Base-by-base conservation (phyloP, 2,888 invertebrate genomes). In the Cartodere bifasciata region DNA sequence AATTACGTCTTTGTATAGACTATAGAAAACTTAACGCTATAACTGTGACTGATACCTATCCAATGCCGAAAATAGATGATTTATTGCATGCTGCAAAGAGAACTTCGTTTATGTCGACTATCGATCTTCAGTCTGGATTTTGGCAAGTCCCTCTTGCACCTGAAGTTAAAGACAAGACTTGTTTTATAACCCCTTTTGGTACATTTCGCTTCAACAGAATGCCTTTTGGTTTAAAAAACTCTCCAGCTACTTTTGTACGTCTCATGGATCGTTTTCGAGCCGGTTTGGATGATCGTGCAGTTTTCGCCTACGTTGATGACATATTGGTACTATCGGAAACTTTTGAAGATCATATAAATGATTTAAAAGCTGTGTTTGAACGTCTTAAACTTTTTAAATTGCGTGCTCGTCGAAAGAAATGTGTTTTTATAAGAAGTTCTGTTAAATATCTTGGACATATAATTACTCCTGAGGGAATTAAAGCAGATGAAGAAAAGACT, bases 11-110 rank as follows among this genome's bases (percentile, higher is more conserved):
- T 13, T 53, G 56, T 34, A 43, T 55, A 0, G 54, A 58, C 28
- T 58, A 55, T 27, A 36, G 55, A 25, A 36, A 16, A 39, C 41
- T 45, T 21, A 46, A 32, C 37, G 34, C 39, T 4, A 33, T 45
- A 9, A 47, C 46, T 2, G 28, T 29, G 5, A 28, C 34, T 9
- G 43, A 42, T 26, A 22, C 27, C 2, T 60, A 58, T 23, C 55
- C 55, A 1, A 29, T 58, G 9, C 60, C 60, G 2, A 37, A 53
- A 6, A 55, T 60, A 14, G 60, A 60, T 28, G 58, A 60, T 12
- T 34, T 56, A 13, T 28, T 60, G 4, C 53, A 56, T 23, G 42
- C 37, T 1, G 48, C 54, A 1, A 50, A 47, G 32, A 36, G 35
- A 4, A 50, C 34, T 10, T 20, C 16, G 9, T 40, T 26, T 20